Conservation (phyloP, 2,113 vertebrate genomes). For the Apaloderma vittatum region DNA sequence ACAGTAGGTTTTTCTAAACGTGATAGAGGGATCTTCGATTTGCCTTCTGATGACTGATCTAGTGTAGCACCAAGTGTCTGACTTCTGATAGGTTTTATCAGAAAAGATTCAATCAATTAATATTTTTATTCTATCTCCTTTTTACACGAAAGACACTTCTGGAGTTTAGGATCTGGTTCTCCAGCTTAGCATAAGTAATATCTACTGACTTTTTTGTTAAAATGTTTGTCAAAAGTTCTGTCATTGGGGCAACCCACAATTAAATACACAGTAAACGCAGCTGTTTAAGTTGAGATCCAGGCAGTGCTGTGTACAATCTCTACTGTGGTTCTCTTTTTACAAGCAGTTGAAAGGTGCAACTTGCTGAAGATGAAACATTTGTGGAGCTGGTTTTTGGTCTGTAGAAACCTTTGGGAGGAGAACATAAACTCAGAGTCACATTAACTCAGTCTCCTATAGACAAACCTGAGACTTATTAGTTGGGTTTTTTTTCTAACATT, state of each 20-base stretch:
- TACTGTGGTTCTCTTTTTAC: neutral
- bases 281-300: neutral
- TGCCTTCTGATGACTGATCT: neutral
- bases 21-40: neutral
- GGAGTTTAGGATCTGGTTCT: neutral
- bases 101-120: neutral
- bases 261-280: neutral
- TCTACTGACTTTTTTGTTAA: neutral
- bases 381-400: neutral
- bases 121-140: neutral
- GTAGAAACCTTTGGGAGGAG: neutral
- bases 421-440: neutral
- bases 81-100: neutral
- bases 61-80: neutral
- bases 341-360: neutral
- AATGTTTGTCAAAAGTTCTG: neutral
- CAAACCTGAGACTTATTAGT: neutral
- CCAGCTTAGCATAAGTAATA: neutral
- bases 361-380: neutral
- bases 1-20: neutral
- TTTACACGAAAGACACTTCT: neutral
- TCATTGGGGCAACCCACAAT: neutral
- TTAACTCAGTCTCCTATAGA: neutral
- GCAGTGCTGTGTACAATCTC: neutral
- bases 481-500: neutral